These are phyloP conservation scores for Nematolebias whitei DNA, from an alignment of 2,113 vertebrate species.

Conservation along the genomic window DNA sequence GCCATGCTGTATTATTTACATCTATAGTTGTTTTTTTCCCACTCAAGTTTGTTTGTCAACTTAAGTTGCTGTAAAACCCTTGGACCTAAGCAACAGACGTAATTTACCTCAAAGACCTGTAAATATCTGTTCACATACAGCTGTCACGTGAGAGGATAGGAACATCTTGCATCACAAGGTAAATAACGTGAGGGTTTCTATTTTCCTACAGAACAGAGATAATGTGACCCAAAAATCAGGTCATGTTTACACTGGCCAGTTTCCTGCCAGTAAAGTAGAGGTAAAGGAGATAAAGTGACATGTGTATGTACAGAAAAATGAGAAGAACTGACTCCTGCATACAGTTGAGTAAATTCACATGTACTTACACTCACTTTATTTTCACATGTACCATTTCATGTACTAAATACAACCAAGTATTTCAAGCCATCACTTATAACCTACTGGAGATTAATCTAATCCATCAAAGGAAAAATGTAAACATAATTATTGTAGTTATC, in stretches of 20 bases:
- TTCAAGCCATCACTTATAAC: neutral
- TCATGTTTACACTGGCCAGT: slow-evolving; percentile 44
- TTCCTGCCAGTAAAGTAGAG: slow-evolving; percentile 33
- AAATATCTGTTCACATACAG: neutral
- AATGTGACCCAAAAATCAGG: slow-evolving; percentile 29
- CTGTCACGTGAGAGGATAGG: neutral
- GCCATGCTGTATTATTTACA: neutral
- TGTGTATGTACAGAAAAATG: neutral
- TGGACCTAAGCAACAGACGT: neutral
- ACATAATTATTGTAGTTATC: too few relatives aligned
- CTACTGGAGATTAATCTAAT: too few relatives aligned
- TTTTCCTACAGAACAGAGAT: too few relatives aligned
- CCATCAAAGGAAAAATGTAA: too few relatives aligned
- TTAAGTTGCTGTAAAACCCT: neutral
- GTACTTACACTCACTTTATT: neutral
- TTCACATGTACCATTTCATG: too few relatives aligned
- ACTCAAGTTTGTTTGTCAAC: neutral
- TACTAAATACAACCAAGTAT: neutral
- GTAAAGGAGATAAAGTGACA: slow-evolving; percentile 17
- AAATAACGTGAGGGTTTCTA: too few relatives aligned
- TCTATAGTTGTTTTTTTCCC: too few relatives aligned
- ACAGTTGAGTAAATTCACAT: too few relatives aligned
- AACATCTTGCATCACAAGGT: too few relatives aligned
- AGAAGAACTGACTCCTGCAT: neutral
- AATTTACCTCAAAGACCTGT: neutral